Conservation (phyloP, 2,113 vertebrate species). For the Phrynosoma platyrhinos region DNA sequence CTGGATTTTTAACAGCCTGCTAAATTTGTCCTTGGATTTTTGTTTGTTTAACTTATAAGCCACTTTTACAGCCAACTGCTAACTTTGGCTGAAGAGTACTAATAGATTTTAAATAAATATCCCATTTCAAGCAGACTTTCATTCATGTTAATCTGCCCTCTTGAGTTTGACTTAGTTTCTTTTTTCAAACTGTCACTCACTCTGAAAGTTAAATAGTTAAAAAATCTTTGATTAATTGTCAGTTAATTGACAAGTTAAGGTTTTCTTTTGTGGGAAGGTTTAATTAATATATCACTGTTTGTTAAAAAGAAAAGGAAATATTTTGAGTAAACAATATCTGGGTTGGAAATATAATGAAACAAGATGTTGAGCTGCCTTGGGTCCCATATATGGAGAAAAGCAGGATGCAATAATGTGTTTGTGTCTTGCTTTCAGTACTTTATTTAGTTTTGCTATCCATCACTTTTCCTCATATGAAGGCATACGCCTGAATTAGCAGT, state of each 20-base stretch:
- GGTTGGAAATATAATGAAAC: too few relatives aligned
- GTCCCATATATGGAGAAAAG: too few relatives aligned
- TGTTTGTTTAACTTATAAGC: not conserved
- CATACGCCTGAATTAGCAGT: not conserved
- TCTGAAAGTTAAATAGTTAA: not conserved
- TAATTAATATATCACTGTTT: not conserved
- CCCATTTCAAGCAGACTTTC: not conserved
- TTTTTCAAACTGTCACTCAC: not conserved
- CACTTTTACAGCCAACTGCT: too few relatives aligned
- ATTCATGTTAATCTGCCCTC: not conserved
- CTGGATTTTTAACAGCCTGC: not conserved
- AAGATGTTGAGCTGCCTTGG: too few relatives aligned
- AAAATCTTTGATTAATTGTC: not conserved
- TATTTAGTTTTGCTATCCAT: not conserved
- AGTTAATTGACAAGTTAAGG: not conserved
- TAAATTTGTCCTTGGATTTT: not conserved
- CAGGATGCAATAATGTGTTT: not conserved
- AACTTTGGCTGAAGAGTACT: not conserved
- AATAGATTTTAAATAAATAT: not conserved
- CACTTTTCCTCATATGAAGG: not conserved
- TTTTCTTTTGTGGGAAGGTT: not conserved
- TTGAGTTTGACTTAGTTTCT: not conserved
- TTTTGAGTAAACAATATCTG: not conserved
- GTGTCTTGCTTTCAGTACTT: not conserved
- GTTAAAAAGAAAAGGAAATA: too few relatives aligned